A percentile compares a stretch with the other conserved stretches of the same genome.
These are phyloP conservation scores for Lordiphosa stackelbergi DNA, from an alignment of 1,140 invertebrate species.

Conservation along the genomic window DNA sequence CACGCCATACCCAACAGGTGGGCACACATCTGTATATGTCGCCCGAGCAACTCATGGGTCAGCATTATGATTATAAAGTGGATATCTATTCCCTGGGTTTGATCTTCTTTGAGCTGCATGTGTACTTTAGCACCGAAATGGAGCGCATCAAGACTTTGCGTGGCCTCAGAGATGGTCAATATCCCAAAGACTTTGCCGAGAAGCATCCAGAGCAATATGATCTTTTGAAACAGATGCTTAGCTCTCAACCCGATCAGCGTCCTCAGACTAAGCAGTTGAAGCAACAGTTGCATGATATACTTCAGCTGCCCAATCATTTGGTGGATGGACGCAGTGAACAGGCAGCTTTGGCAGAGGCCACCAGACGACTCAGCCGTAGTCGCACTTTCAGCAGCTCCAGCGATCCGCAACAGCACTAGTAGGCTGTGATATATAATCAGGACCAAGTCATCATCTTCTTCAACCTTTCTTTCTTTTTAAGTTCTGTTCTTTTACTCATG, in stretches of 20 bases:
- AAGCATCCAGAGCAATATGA: conserved; percentile 82
- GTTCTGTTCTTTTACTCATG: conserved; percentile 25
- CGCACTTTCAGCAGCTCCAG: conserved; percentile 68
- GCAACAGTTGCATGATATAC: conserved; percentile 53
- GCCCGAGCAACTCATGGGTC: conserved; percentile 91
- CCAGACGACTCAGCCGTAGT: conserved; percentile 61
- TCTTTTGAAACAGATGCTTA: conserved; percentile 87
- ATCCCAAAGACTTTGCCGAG: conserved; percentile 83
- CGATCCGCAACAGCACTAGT: conserved; percentile 18
- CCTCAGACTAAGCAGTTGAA: conserved; percentile 87
- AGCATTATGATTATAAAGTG: conserved; percentile 94
- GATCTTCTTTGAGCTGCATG: conserved; percentile 94
- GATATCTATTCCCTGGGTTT: conserved; percentile 97
- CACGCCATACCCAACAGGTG: conserved; percentile 80
- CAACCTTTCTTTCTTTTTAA: conserved; percentile 7
- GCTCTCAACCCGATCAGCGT: conserved; percentile 83
- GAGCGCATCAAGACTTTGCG: conserved; percentile 85
- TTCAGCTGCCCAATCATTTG: conserved; percentile 50
- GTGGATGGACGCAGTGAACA: conserved; percentile 55
- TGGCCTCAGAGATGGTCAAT: conserved; percentile 82
- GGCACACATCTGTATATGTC: conserved; percentile 98
- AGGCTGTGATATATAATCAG: conserved; percentile 43
- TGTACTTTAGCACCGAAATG: conserved; percentile 93
- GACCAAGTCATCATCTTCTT: conserved; percentile 8
- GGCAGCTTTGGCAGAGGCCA: conserved; percentile 48